These are phyloP conservation scores for Oxygymnocypris stewartii DNA, from an alignment of 2,113 vertebrate genomes.

Conservation along the genomic window DNA sequence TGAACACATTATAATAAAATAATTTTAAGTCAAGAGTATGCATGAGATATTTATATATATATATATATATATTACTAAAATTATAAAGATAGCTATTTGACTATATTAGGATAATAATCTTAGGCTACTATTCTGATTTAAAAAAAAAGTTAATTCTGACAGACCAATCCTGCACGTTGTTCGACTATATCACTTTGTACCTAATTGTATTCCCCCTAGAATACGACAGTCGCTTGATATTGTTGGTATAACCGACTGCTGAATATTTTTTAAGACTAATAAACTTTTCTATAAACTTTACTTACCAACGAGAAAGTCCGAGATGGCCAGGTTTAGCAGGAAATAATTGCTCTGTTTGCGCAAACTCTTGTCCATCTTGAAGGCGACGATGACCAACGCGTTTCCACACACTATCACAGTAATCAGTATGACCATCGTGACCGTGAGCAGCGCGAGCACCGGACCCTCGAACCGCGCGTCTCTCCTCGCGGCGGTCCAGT, in stretches of 20 bases:
- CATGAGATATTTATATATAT: too few relatives aligned
- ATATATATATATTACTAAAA: neutral
- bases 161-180: neutral
- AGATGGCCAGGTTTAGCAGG: conserved; percentile 87
- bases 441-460: conserved; percentile 69
- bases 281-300: conserved; percentile 45
- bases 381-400: conserved; percentile 83
- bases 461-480: conserved; percentile 60
- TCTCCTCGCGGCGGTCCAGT: conserved; percentile 60
- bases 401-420: conserved; percentile 83
- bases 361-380: conserved; percentile 85
- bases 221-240: neutral
- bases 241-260: neutral
- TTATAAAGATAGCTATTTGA: neutral
- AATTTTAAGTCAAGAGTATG: too few relatives aligned
- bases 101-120: neutral
- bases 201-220: neutral
- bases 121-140: neutral
- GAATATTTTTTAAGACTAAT: neutral
- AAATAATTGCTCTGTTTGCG: conserved; percentile 86
- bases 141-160: neutral
- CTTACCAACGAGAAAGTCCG: conserved; percentile 92
- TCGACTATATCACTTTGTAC: neutral
- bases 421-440: conserved; percentile 81
- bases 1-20: too few relatives aligned